Conservation (phyloP, 2,797 vertebrate species). For the Galago senegalensis region DNA sequence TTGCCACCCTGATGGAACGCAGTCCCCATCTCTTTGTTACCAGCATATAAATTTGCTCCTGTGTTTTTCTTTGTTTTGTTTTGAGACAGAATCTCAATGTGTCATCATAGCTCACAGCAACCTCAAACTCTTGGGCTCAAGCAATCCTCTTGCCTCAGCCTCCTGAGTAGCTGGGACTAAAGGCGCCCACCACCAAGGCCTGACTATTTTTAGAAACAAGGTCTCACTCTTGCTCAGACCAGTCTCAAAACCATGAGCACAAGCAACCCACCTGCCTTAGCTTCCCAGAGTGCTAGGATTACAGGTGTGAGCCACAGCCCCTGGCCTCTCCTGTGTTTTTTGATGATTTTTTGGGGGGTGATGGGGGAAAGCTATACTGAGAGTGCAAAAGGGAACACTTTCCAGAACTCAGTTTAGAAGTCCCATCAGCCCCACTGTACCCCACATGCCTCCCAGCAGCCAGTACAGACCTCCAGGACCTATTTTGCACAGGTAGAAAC, state of each 20-base stretch:
- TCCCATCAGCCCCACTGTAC: not conserved
- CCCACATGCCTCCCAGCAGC: not conserved
- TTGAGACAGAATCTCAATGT: not conserved
- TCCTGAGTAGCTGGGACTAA: too few relatives aligned
- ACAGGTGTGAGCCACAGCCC: too few relatives aligned
- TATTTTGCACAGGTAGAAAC: not conserved
- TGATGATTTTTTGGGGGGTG: not conserved
- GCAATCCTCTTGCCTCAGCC: too few relatives aligned
- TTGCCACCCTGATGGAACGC: not conserved
- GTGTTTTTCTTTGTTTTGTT: not conserved
- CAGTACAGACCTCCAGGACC: not conserved
- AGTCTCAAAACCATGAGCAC: too few relatives aligned
- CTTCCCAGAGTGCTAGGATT: too few relatives aligned
- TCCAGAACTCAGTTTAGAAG: not conserved
- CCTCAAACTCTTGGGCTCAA: too few relatives aligned
- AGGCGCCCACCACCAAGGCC: too few relatives aligned
- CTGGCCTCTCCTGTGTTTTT: not conserved
- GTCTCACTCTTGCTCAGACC: too few relatives aligned
- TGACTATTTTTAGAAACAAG: too few relatives aligned
- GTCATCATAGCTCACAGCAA: too few relatives aligned
- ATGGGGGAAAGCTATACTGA: not conserved
- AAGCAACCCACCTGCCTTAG: too few relatives aligned
- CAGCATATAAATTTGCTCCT: not conserved
- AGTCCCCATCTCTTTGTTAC: not conserved
- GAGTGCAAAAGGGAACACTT: not conserved